These are phyloP conservation scores for Perdita meconis DNA, from an alignment of 2,888 invertebrate species.

Conservation along the genomic window DNA sequence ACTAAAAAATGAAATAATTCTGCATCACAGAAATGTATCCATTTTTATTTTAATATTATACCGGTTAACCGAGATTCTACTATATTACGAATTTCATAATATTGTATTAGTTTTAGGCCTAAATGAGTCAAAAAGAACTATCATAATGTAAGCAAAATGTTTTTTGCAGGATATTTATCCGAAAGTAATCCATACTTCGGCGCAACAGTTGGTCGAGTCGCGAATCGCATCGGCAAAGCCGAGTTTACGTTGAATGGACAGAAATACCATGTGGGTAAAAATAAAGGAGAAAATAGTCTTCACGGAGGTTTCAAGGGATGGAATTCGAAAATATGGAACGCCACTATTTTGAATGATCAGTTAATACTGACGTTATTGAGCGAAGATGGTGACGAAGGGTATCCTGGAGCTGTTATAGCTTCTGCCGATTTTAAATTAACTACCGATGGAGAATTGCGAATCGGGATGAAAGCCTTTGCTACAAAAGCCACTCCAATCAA, in stretches of 20 bases:
- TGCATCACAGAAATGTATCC: no score
- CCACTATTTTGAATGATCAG: constrained; percentile 73
- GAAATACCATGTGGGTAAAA: constrained; percentile 89
- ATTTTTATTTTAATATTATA: no score
- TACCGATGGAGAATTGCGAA: constrained; percentile 89
- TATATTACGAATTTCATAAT: no score
- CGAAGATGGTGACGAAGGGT: constrained; percentile 93
- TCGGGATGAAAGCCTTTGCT: constrained; percentile 91
- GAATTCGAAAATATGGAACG: constrained; percentile 87
- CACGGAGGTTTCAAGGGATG: constrained; percentile 95
- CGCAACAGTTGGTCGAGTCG: constrained; percentile 93
- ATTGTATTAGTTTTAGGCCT: no score
- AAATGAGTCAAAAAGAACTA: no score
- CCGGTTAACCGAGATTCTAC: no score
- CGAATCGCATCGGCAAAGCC: constrained; percentile 91
- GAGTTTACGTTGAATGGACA: constrained; percentile 89
- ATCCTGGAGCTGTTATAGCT: constrained; percentile 92
- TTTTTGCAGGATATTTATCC: constrained; percentile 87
- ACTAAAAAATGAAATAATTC: no score
- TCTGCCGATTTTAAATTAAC: constrained; percentile 90
- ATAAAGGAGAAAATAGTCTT: constrained; percentile 89
- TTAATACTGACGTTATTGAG: constrained; percentile 91
- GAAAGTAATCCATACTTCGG: constrained; percentile 93
- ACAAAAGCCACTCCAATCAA: constrained; percentile 93
- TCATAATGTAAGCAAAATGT: neutral